Percentiles rank a stretch among this genome's conserved stretches.
Conservation (phyloP, 2,888 invertebrate species). For the Lepidocyrtinus sp. region DNA sequence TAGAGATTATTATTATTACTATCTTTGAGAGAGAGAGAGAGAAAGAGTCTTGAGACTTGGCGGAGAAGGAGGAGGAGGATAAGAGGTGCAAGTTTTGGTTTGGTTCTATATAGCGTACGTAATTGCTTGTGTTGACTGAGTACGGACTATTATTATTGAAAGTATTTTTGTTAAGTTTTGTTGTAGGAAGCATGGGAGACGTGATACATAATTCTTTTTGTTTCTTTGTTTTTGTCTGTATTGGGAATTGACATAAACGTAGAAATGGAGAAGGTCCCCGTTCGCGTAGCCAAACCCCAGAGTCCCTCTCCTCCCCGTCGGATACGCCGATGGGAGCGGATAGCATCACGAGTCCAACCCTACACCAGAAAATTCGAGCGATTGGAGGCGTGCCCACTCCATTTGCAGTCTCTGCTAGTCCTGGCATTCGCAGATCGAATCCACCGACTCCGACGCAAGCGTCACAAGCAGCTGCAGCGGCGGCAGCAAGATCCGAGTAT, state of each 20-base stretch:
- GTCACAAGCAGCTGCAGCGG: constrained; percentile 69
- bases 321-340: constrained; percentile 59
- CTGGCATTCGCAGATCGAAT: constrained; percentile 79
- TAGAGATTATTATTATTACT: too few relatives aligned
- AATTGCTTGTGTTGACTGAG: not conserved
- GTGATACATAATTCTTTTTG: not conserved
- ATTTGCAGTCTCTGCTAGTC: constrained; percentile 80
- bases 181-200: not conserved
- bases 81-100: too few relatives aligned
- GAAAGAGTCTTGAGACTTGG: not conserved
- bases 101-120: too few relatives aligned
- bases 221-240: not conserved
- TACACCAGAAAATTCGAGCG: constrained; percentile 92
- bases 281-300: constrained; percentile 76
- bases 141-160: not conserved
- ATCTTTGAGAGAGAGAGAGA: too few relatives aligned
- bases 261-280: constrained; percentile 74
- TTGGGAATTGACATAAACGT: constrained; percentile 71
- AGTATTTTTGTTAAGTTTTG: too few relatives aligned
- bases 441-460: constrained; percentile 93
- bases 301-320: constrained; percentile 76
- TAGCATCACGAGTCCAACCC: constrained; percentile 81
- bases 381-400: constrained; percentile 89
- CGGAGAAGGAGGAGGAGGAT: not conserved
- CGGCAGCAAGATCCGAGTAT: constrained; percentile 27